phyloP scores from a whole-genome alignment of 2,113 vertebrate genomes.

The Puffinus mauretanicus region DNA sequence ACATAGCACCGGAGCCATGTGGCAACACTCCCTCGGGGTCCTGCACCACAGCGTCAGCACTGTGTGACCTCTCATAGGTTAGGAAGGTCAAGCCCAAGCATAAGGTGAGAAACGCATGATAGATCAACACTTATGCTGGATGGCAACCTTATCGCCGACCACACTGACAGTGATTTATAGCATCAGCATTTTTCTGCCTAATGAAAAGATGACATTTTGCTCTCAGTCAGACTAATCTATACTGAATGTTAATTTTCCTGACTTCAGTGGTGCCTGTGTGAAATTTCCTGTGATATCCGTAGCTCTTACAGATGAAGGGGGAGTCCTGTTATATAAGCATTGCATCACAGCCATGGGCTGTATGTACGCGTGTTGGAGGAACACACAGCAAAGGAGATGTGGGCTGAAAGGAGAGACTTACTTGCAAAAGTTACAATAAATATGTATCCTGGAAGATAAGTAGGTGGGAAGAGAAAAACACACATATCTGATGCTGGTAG shows the following conservation, averaged over 20 bases:
- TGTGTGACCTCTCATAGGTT: not conserved
- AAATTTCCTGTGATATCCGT: not conserved
- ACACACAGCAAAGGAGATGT: not conserved
- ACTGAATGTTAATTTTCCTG: not conserved
- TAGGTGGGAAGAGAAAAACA: constrained; percentile 21
- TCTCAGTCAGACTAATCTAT: not conserved
- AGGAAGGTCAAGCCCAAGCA: not conserved
- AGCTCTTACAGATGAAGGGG: not conserved
- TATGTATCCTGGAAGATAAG: not conserved
- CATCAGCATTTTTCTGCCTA: not conserved
- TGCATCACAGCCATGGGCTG: not conserved
- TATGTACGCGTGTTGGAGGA: not conserved
- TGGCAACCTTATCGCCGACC: rapidly evolving
- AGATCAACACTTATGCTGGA: not conserved
- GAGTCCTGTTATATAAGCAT: not conserved
- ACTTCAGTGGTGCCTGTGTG: not conserved
- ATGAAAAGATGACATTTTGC: not conserved
- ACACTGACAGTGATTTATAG: not conserved
- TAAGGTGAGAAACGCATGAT: not conserved
- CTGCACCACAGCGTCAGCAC: not conserved
- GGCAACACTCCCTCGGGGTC: not conserved
- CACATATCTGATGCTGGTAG: not conserved
- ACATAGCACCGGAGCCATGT: not conserved
- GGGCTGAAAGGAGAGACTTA: not conserved
- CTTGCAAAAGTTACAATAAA: not conserved